Evolutionary conservation across 1,140 invertebrate species (phyloP), one percentile per base, ranked within the genome.

Genomic region (Drosophila orosa): DNA sequence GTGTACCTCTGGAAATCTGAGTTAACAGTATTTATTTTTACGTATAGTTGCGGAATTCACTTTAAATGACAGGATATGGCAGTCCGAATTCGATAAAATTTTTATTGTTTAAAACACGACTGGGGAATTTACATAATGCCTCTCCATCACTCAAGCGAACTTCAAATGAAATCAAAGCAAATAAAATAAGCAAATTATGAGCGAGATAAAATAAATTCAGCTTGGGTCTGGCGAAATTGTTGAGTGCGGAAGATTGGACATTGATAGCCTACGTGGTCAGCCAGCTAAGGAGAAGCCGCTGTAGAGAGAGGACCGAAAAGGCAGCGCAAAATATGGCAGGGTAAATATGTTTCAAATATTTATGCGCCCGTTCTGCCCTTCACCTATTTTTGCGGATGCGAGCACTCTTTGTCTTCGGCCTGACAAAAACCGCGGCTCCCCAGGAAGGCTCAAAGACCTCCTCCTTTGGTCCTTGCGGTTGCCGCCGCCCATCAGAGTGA

Each of bases 311-410:
- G 29, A 35, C 17, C 29, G 3, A 35, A 35, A 35, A 54, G 50
- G 9, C 50, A 35, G 8, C 15, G 4, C 33, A 40, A 63, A 44
- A 40, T 77, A 73, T 81, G 67, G 61, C 74, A 61, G 68, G 48
- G 74, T 61, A 78, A 82, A 82, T 80, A 83, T 79, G 80, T 79
- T 83, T 83, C 47, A 83, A 84, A 84, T 84, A 84, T 83, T 84
- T 83, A 83, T 83, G 71, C 67, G 54, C 44, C 63, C 25, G 55
- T 73, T 62, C 45, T 55, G 62, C 25, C 35, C 59, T 65, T 56
- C 80, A 78, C 68, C 80, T 83, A 82, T 82, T 74, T 69, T 83
- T 83, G 80, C 75, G 80, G 75, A 75, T 56, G 65, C 25, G 55
- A 59, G 54, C 55, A 22, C 65, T 76, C 71, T 83, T 83, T 79